phyloP scores from a whole-genome alignment of 2,888 invertebrate species.

The Trichogramma evanescens region DNA sequence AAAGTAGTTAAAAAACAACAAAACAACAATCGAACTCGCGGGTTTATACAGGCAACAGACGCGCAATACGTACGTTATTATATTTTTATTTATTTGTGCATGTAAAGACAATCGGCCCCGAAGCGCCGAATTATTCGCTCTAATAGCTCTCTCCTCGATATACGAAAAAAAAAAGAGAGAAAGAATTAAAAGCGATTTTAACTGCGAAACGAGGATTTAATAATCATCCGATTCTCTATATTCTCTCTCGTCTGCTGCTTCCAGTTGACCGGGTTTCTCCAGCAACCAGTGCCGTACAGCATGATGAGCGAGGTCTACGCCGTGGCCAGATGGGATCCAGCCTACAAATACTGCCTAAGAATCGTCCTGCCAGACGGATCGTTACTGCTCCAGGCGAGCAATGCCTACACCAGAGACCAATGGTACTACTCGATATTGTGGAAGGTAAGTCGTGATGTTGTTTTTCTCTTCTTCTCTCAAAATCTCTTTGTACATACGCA shows the following conservation, averaged over 20 bases:
- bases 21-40: no score
- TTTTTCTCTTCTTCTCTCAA: not conserved
- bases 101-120: no score
- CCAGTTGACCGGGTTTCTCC: constrained; percentile 61
- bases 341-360: constrained; percentile 72
- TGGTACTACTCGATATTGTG: constrained; percentile 75
- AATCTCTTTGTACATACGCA: no score
- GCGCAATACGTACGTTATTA: no score
- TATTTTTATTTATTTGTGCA: no score
- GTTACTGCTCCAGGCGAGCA: constrained; percentile 65
- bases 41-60: no score
- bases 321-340: constrained; percentile 70
- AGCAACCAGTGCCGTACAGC: constrained; percentile 62
- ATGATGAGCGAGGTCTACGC: constrained; percentile 72
- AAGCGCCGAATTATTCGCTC: no score
- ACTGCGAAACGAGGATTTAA: no score
- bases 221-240: not conserved
- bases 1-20: no score
- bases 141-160: no score
- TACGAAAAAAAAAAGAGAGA: no score
- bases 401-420: constrained; percentile 73
- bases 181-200: no score
- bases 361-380: constrained; percentile 72
- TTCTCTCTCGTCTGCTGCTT: constrained; percentile 34
- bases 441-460: constrained; percentile 53